phyloP scores from a whole-genome alignment of 2,797 vertebrate species.

The Rhynchonycteris naso region DNA sequence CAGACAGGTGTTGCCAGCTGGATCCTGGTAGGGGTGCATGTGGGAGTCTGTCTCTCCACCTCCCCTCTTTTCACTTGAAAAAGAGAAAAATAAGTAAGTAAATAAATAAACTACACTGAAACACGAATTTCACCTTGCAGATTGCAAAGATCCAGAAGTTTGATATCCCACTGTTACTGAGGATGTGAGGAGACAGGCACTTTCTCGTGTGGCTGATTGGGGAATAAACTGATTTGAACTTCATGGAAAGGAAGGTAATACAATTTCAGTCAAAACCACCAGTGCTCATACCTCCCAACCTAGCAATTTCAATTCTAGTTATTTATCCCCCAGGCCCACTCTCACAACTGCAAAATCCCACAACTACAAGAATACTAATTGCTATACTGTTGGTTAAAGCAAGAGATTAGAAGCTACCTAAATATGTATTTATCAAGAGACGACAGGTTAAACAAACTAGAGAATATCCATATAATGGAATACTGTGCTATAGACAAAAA shows the following conservation, averaged over 20 bases:
- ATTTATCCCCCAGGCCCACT: neutral
- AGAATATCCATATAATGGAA: neutral
- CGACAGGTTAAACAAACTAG: neutral
- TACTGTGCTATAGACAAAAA: neutral
- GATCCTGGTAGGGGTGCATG: too few species aligned
- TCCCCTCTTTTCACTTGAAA: too few species aligned
- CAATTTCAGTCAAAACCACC: neutral
- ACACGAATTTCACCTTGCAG: neutral
- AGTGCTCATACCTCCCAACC: neutral
- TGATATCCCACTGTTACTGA: neutral
- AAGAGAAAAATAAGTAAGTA: too few species aligned
- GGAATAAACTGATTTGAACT: neutral
- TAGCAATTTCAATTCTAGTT: neutral
- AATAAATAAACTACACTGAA: neutral
- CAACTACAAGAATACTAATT: conserved; percentile 3
- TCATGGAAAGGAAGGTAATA: neutral
- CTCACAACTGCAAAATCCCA: neutral
- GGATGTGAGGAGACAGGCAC: neutral
- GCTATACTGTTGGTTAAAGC: neutral
- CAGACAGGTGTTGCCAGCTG: too few species aligned
- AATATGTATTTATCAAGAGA: neutral
- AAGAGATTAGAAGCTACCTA: conserved; percentile 33
- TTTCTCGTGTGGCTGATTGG: too few species aligned
- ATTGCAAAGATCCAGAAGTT: neutral
- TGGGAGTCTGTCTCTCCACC: too few species aligned